Conservation (phyloP, 2,888 invertebrate genomes). For the Eristalis pertinax region DNA sequence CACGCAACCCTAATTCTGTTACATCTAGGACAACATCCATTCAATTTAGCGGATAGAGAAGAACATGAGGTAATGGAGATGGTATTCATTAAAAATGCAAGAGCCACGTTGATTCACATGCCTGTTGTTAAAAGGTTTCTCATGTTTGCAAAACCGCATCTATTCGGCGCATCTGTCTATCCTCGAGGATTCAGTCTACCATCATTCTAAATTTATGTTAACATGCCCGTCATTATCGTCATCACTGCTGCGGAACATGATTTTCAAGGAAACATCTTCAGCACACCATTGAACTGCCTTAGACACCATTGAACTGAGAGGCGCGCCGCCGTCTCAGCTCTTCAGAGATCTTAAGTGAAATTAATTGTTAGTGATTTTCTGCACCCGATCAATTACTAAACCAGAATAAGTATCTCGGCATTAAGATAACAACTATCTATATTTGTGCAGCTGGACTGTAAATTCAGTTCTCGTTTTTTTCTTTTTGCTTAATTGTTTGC, state of each 20-base stretch:
- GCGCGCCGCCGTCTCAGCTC: constrained; percentile 5
- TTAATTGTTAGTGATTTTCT: constrained; percentile 70
- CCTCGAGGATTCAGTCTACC: background rate
- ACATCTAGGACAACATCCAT: background rate
- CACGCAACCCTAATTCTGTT: background rate
- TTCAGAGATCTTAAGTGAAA: constrained; percentile 64
- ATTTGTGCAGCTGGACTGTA: constrained; percentile 56
- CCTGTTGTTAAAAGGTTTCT: constrained; percentile 51
- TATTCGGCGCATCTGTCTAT: constrained; percentile 19
- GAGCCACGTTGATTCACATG: constrained; percentile 17
- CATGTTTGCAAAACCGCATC: constrained; percentile 21
- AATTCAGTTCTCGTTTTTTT: constrained; percentile 18
- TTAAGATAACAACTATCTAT: constrained; percentile 62
- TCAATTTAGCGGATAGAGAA: background rate
- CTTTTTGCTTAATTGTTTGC: background rate
- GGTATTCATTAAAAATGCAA: background rate
- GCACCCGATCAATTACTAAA: constrained; percentile 72
- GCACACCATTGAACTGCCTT: constrained; percentile 25
- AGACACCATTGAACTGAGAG: background rate
- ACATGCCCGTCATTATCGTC: constrained; percentile 58
- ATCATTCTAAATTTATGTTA: constrained; percentile 61
- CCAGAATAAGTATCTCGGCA: constrained; percentile 60
- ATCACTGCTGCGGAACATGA: constrained; percentile 42
- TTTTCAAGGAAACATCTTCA: constrained; percentile 44
- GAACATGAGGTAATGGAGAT: background rate